phyloP scores from a whole-genome alignment of 1,140 invertebrate genomes.

The Drosophila jambulina region DNA sequence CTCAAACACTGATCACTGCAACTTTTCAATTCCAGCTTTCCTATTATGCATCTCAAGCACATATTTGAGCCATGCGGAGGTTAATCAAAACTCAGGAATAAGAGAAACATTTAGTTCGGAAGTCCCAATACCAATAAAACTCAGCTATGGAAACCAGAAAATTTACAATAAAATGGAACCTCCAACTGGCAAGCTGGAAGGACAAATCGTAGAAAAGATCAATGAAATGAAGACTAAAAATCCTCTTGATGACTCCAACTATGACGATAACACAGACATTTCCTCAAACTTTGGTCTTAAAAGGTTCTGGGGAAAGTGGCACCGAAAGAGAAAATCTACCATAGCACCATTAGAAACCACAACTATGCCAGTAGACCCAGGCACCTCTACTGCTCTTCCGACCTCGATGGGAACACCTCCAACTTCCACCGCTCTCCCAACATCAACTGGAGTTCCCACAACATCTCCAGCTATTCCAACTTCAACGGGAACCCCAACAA shows the following conservation, averaged over 20 bases:
- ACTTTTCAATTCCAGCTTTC: not conserved
- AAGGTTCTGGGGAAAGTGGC: constrained; percentile 23
- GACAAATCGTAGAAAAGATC: not conserved
- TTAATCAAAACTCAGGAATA: not conserved
- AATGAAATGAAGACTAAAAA: not conserved
- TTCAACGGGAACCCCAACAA: not conserved
- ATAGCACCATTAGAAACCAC: not conserved
- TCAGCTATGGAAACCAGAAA: not conserved
- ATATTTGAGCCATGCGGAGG: not conserved
- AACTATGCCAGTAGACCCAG: not conserved
- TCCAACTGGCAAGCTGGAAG: not conserved
- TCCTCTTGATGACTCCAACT: not conserved
- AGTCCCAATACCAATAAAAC: constrained; percentile 14
- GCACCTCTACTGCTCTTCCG: constrained; percentile 1
- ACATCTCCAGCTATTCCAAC: constrained; percentile 7
- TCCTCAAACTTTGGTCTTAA: not conserved
- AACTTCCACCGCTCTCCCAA: not conserved
- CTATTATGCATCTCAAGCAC: not conserved
- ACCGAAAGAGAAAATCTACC: not conserved
- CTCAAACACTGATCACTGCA: not conserved
- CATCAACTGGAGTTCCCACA: not conserved
- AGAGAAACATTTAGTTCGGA: not conserved
- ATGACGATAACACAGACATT: constrained; percentile 3
- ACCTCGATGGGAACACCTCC: not conserved
- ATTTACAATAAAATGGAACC: not conserved